Base-by-base conservation (phyloP, 2,797 vertebrate species). In the Schizopygopsis pylzovi region DNA sequence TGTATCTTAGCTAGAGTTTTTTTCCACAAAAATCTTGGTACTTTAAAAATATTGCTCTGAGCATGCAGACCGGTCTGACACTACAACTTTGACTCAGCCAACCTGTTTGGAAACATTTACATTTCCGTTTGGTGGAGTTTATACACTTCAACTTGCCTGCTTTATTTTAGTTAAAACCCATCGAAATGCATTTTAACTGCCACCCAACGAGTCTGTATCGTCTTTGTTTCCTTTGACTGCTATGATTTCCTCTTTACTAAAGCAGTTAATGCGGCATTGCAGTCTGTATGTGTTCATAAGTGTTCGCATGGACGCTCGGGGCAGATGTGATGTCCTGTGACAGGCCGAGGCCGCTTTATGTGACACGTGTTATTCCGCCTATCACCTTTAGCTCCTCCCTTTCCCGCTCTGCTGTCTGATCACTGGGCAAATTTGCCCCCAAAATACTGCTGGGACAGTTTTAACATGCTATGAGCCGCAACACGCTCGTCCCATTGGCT, bases 291-390 rank as follows among this genome's bases (percentile, higher is more conserved):
- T 70, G 15, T 25, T 61, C 12, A 20, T 39, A 3, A 79, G 67
- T 22, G 4, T 63, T 65, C 70, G 85, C 89, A 88, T 88, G 89
- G 59, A 86, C 92, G 90, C 90, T 88, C 88, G 4, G 1, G 87
- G 87, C 89, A 92, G 94, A 96, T 88, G 90, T 92, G 94, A 95
- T 95, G 90, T 80, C 37, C 79, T 61, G 88, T 92, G 95, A 95
- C 93, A 93, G 73, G 84, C 90, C 1, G 67, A 83, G 88, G 84
- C 88, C 91, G 90, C 89, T 65, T 91, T 91, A 90, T 91, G 75
- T 1, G 86, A 88, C 92, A 93, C 91, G 90, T 94, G 93, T 76
- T 88, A 83, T 59, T 47, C 72, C 45, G 59, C 87, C 89, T 81
- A 25, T 86, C 90, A 85, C 92, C 90, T 75, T 25, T 83, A 73